Conservation (phyloP, 2,888 invertebrate species). For the Ditylenchus weischeri region DNA sequence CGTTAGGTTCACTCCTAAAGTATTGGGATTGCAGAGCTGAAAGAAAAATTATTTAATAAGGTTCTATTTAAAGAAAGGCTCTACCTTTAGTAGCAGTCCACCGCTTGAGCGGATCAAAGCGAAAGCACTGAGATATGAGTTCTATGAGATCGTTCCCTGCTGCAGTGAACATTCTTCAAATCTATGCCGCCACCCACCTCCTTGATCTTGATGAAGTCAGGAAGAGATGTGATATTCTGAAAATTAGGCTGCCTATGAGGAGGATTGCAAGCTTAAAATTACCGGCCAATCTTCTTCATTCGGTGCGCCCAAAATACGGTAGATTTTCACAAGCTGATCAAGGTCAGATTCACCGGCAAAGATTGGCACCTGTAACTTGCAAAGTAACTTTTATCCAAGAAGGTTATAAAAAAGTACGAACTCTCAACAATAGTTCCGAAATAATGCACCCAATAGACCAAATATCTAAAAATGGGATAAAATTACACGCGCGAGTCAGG, state of each 20-base stretch:
- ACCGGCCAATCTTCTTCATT: slow-evolving; percentile 86
- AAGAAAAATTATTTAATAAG: not conserved
- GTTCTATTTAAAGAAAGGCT: not conserved
- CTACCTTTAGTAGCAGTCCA: slow-evolving; percentile 41
- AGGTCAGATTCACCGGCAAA: slow-evolving; percentile 94
- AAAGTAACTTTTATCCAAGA: not conserved
- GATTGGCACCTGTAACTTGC: slow-evolving; percentile 71
- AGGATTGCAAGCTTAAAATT: slow-evolving; percentile 51
- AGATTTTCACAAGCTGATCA: slow-evolving; percentile 91
- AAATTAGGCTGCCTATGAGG: not conserved
- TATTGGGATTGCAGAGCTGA: slow-evolving; percentile 45
- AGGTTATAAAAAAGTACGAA: slow-evolving; percentile 42
- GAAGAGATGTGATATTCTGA: slow-evolving; percentile 62
- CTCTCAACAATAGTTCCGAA: slow-evolving; percentile 74
- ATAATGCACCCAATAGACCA: slow-evolving; percentile 98
- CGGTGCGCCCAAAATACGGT: slow-evolving; percentile 89
- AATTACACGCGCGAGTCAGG: no score
- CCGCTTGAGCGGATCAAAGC: slow-evolving; percentile 50
- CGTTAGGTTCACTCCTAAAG: slow-evolving; percentile 48
- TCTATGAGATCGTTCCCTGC: slow-evolving; percentile 85
- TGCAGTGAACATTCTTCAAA: slow-evolving; percentile 88
- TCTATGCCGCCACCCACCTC: slow-evolving; percentile 29
- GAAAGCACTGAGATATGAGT: slow-evolving; percentile 65
- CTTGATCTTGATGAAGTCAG: slow-evolving; percentile 90
- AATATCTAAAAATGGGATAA: slow-evolving; percentile 71